A percentile compares a stretch with the other conserved stretches of the same genome.
Evolutionary conservation across 2,797 vertebrate species (phyloP).

Genomic region (Phataginus tricuspis): DNA sequence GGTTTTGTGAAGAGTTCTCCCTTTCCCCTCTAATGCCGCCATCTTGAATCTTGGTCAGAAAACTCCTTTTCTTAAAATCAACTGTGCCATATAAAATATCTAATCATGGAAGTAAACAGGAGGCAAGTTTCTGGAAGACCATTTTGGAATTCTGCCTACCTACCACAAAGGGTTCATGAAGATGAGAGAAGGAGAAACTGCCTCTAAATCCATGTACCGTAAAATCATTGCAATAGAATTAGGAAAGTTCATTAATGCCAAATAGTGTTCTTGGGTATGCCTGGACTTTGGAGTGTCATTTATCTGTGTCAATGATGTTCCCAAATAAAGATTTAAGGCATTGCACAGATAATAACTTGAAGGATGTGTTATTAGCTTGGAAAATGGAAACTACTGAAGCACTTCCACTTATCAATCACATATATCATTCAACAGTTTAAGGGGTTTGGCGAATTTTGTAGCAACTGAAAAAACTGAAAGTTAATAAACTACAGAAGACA

Average conservation of each 20-base stretch:
- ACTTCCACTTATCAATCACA: conserved; percentile 66
- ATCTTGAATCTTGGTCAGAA: not conserved
- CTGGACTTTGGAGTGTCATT: not conserved
- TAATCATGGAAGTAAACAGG: not conserved
- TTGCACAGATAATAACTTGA: conserved; percentile 73
- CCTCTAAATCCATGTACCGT: not conserved
- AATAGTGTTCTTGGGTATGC: not conserved
- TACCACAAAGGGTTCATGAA: not conserved
- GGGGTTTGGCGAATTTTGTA: conserved; percentile 76
- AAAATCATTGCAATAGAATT: not conserved
- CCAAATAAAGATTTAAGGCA: conserved; percentile 79
- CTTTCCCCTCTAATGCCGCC: too few relatives aligned
- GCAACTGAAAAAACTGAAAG: not conserved
- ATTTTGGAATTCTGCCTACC: not conserved
- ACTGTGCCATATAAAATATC: not conserved
- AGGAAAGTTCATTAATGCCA: not conserved
- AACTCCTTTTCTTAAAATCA: not conserved
- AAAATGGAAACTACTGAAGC: conserved; percentile 67
- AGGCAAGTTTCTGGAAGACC: not conserved
- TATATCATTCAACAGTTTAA: conserved; percentile 80
- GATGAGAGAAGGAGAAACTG: not conserved
- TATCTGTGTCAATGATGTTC: conserved; percentile 43
- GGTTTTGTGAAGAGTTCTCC: too few relatives aligned
- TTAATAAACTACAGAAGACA: conserved; percentile 79
- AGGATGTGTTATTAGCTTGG: conserved; percentile 14